phyloP scores from a whole-genome alignment of 1,140 invertebrate species.

The Heliconius congener region DNA sequence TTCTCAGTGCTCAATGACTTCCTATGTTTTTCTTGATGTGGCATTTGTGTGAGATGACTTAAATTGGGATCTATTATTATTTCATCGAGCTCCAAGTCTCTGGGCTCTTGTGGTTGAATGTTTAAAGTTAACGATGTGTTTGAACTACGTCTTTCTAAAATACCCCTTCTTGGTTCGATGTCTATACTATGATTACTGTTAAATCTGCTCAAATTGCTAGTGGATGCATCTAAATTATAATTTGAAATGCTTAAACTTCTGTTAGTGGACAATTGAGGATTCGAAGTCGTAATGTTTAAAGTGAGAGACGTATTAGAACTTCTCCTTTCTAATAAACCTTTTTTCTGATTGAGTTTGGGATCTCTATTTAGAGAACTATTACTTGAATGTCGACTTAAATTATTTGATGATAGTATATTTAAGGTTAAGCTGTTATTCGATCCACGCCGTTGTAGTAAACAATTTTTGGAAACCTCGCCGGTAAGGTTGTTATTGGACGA shows the following conservation, averaged over 20 bases:
- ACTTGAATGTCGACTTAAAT: constrained; percentile 81
- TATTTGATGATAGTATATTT: constrained; percentile 79
- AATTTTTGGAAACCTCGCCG: constrained; percentile 82
- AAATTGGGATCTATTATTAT: constrained; percentile 60
- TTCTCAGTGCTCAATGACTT: constrained; percentile 84
- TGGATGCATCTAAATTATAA: constrained; percentile 76
- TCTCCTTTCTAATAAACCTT: constrained; percentile 88
- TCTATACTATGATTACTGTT: constrained; percentile 79
- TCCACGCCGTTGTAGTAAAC: constrained; percentile 89
- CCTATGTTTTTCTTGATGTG: constrained; percentile 73
- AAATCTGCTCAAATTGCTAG: constrained; percentile 75
- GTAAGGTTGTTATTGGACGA: constrained; percentile 69
- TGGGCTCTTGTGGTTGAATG: constrained; percentile 71
- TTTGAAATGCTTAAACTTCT: constrained; percentile 77
- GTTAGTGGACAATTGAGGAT: constrained; percentile 77
- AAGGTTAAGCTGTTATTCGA: constrained; percentile 93
- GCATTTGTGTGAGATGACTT: constrained; percentile 49
- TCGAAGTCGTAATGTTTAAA: constrained; percentile 83
- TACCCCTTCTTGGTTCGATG: constrained; percentile 71
- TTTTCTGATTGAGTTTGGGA: constrained; percentile 76
- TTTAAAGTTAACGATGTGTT: constrained; percentile 77
- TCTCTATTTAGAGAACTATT: constrained; percentile 80
- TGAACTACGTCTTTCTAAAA: constrained; percentile 75
- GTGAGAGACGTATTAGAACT: constrained; percentile 94
- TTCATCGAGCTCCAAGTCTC: constrained; percentile 77